phyloP scores from a whole-genome alignment of 2,888 invertebrate species.

The Brenthis hecate region DNA sequence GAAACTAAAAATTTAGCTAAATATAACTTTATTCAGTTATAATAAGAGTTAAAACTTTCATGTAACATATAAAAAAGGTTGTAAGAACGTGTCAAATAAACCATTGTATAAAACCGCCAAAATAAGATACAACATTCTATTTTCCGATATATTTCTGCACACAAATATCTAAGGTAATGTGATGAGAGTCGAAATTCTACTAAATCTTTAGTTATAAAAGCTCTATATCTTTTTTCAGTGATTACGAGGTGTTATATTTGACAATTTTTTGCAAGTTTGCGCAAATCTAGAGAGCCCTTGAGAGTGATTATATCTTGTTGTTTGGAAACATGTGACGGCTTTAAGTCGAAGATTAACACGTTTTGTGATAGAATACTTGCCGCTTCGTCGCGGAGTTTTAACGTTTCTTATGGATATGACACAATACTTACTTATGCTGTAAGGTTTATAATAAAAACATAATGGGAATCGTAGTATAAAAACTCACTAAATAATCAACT shows the following conservation, averaged over 20 bases:
- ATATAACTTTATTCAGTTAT: constrained; percentile 11
- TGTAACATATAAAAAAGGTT: constrained; percentile 6
- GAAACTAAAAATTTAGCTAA: background rate
- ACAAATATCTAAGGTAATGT: background rate
- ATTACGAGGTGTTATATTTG: constrained; percentile 52
- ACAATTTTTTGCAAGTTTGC: constrained; percentile 54
- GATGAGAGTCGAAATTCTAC: background rate
- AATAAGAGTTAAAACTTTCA: background rate
- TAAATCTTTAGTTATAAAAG: constrained; percentile 1
- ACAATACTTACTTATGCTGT: background rate
- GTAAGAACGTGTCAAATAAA: constrained; percentile 42
- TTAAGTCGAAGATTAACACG: constrained; percentile 33
- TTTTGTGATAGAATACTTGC: constrained; percentile 22
- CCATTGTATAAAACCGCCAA: constrained; percentile 44
- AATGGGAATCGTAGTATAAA: too few relatives aligned
- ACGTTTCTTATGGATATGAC: background rate
- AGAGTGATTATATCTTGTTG: constrained; percentile 42
- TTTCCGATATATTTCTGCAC: background rate
- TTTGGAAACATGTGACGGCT: constrained; percentile 40
- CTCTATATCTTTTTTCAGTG: background rate
- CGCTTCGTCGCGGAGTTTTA: constrained; percentile 17
- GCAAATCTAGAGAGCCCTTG: constrained; percentile 47
- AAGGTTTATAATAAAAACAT: background rate
- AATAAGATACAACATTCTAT: constrained; percentile 17
- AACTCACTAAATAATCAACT: too few relatives aligned